These are phyloP conservation scores for Trigoniulus corallinus DNA, from an alignment of 1,140 invertebrate species.

Conservation along the genomic window DNA sequence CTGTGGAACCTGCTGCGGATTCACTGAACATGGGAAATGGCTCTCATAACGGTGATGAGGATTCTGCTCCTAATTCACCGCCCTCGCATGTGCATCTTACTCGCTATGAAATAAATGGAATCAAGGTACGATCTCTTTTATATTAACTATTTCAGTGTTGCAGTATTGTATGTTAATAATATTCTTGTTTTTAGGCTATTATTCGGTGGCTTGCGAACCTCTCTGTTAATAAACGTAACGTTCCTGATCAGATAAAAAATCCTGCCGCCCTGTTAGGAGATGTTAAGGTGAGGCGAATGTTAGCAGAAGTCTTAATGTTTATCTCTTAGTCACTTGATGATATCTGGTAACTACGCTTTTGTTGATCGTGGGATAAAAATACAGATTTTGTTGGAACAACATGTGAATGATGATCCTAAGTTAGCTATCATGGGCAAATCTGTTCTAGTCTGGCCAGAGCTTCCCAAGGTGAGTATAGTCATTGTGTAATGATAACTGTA, in stretches of 20 bases:
- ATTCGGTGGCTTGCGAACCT: slow-evolving; percentile 78
- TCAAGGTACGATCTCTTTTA: slow-evolving; percentile 10
- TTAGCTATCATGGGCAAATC: slow-evolving; percentile 64
- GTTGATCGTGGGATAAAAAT: not conserved
- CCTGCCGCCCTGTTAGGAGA: slow-evolving; percentile 76
- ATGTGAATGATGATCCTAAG: slow-evolving; percentile 66
- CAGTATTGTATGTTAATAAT: slow-evolving; percentile 4
- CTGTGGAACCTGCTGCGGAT: too few relatives aligned
- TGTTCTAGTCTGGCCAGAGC: slow-evolving; percentile 34
- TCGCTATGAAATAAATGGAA: slow-evolving; percentile 60
- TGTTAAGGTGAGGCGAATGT: slow-evolving; percentile 32
- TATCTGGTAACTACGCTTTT: not conserved
- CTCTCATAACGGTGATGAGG: too few relatives aligned
- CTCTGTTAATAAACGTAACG: slow-evolving; percentile 73
- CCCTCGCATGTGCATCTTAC: slow-evolving; percentile 27
- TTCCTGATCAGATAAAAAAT: slow-evolving; percentile 77
- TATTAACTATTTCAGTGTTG: not conserved
- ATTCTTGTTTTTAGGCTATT: slow-evolving; percentile 37
- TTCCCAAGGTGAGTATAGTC: slow-evolving; percentile 2
- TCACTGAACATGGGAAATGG: too few relatives aligned
- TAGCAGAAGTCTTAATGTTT: not conserved
- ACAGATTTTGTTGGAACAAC: slow-evolving; percentile 66
- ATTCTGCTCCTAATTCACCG: too few relatives aligned
- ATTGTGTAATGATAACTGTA: too few relatives aligned
- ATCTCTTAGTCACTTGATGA: not conserved